Base-by-base conservation (phyloP, 2,888 invertebrate species). In the Agrotis clavis region DNA sequence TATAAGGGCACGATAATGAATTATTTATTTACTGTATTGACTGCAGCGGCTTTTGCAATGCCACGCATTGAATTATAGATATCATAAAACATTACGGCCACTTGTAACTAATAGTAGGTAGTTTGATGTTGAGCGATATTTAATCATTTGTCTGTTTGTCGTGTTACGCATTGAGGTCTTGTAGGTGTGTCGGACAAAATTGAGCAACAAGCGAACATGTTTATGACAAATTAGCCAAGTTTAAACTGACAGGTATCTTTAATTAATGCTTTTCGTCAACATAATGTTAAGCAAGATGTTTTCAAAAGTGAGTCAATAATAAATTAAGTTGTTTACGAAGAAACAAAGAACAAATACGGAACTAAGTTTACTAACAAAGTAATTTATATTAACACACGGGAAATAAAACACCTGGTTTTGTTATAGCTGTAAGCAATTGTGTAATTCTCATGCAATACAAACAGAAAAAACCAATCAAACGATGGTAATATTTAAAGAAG, bases 11-110 rank as follows among this genome's bases (percentile, higher is more conserved):
- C 62, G 61, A 48, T 77, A 77, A 85, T 86, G 83, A 87, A 88
- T 87, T 85, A 87, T 86, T 87, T 81, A 86, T 85, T 76, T 74
- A 71, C 66, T 77, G 72, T 82, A 81, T 74, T 79, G 74, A 77
- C 70, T 82, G 78, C 78, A 83, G 83, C 80, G 68, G 86, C 86
- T 86, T 82, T 82, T 85, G 81, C 80, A 77, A 81, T 87, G 76
- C 66, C 77, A 78, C 78, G 70, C 71, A 76, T 82, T 84, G 71
- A 84, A 84, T 84, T 85, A 86, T 88, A 76, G 80, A 82, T 85
- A 83, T 79, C 74, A 79, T 86, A 83, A 82, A 83, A 82, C 77
- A 85, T 83, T 79, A 84, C 74, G 61, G 67, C 56, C 80, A 78
- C 64, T 86, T 77, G 71, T 77, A 78, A 68, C 70, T 83, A 79